A percentile compares a stretch with the other conserved stretches of the same genome.
These are phyloP conservation scores for Aelia acuminata DNA, from an alignment of 2,888 invertebrate genomes.

Conservation along the genomic window DNA sequence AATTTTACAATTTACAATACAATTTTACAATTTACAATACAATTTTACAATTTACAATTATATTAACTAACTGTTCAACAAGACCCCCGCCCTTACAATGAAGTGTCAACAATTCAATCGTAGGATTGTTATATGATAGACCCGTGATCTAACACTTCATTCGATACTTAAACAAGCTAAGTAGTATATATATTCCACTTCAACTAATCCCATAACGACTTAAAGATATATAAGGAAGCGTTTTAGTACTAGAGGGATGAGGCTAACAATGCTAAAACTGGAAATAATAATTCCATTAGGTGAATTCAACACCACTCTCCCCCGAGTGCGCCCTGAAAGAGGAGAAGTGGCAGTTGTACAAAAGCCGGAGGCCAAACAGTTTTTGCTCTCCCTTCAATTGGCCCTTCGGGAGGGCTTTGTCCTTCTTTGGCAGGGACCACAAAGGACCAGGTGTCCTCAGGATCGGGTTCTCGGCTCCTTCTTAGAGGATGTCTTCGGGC, in stretches of 20 bases:
- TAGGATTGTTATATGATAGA: background rate
- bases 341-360: background rate
- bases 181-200: background rate
- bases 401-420: background rate
- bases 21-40: too few species aligned
- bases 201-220: background rate
- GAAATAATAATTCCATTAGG: slow-evolving; percentile 15
- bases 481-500: background rate
- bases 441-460: background rate
- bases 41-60: too few species aligned
- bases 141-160: background rate
- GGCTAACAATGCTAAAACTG: background rate
- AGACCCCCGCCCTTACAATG: too few species aligned
- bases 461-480: slow-evolving; percentile 20
- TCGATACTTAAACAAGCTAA: background rate
- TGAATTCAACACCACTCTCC: background rate
- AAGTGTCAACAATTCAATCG: too few species aligned
- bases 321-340: background rate
- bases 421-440: background rate
- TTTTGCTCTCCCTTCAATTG: slow-evolving; percentile 26
- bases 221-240: background rate
- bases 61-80: too few species aligned
- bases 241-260: background rate
- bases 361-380: background rate
- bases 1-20: too few species aligned